Base-by-base conservation (phyloP, 2,113 vertebrate species). In the Otus sunia region DNA sequence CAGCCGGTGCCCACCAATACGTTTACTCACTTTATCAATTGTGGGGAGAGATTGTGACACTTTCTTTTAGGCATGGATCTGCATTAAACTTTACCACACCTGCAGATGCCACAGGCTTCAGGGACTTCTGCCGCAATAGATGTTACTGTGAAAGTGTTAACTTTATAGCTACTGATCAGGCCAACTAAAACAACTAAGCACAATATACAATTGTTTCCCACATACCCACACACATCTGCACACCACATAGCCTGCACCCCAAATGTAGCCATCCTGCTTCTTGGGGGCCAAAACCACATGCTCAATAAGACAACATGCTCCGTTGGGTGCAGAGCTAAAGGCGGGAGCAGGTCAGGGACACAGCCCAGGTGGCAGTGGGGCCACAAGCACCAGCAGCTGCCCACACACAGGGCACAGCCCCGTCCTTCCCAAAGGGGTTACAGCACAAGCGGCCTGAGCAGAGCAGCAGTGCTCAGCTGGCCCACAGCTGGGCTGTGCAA, bases 341-440 rank as follows among this genome's bases (percentile, higher is more conserved):
- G 3, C 4, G 1, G 0, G 0, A 73, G 21, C 3, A 3, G 25
- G 29, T 8, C 2, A 3, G 32, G 34, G 16, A 15, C 41, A 47
- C 23, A 69, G 32, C 32, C 10, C 22, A 15, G 39, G 12, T 66
- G 62, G 47, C 53, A 47, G 52, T 2, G 0, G 20, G 43, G 6
- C 22, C 26, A 67, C 12, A 58, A 45, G 39, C 22, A 82, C 32
- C 74, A 73, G 60, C 73, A 73, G 36, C 41, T 87, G 30, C 56
- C 23, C 2, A 0, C 26, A 11, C 16, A 21, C 19, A 34, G 43
- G 34, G 32, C 60, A 62, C 8, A 25, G 30, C 14, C 8, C 8
- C 2, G 0, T 63, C 43, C 26, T 62, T 68, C 59, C 62, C 81
- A 41, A 52, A 37, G 20, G 41, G 49, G 13, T 77, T 68, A 47